These are phyloP conservation scores for Agrochola lychnidis DNA, from an alignment of 2,888 invertebrate genomes.

Conservation along the genomic window DNA sequence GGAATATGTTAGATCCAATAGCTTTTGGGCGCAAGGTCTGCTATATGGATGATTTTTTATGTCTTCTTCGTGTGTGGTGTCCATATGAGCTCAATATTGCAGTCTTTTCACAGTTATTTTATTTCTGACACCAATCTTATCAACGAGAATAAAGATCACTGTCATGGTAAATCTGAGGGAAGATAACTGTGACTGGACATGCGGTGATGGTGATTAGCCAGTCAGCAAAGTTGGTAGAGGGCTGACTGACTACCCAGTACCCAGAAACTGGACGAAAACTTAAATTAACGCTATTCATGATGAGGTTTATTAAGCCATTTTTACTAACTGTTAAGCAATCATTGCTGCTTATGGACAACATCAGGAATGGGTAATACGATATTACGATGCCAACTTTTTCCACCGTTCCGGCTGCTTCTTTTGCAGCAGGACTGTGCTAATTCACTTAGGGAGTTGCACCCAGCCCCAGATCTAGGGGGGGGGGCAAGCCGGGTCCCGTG, in stretches of 20 bases:
- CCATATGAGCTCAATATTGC: neutral
- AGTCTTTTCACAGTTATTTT: neutral
- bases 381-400: neutral
- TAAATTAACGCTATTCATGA: neutral
- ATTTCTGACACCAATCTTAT: no score
- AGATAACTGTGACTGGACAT: neutral
- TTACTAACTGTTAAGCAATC: no score
- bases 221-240: neutral
- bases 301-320: no score
- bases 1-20: slow-evolving; percentile 15
- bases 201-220: neutral
- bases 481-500: no score
- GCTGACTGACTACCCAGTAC: neutral
- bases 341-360: no score
- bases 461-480: no score
- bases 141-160: no score
- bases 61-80: neutral
- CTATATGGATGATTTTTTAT: neutral
- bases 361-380: no score
- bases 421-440: neutral
- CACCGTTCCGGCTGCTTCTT: neutral
- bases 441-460: no score
- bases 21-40: slow-evolving; percentile 35
- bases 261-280: neutral
- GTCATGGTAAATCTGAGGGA: neutral